Conservation (phyloP, 2,113 vertebrate species). For the Hypomesus transpacificus region DNA sequence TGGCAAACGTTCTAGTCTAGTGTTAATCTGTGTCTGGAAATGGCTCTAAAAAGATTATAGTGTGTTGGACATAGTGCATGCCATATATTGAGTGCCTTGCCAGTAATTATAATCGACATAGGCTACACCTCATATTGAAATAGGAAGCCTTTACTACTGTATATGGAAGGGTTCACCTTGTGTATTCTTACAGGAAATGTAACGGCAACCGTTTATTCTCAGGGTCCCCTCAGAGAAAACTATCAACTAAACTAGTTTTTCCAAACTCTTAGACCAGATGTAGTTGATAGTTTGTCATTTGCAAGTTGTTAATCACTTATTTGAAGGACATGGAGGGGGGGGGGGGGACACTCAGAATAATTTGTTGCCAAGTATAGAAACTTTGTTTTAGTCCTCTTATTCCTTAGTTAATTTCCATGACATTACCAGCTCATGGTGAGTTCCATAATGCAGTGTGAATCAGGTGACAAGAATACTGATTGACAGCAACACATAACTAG, state of each 20-base stretch:
- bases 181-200: neutral
- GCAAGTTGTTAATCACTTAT: too few species aligned
- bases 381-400: neutral
- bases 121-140: slow-evolving; percentile 22
- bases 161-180: slow-evolving; percentile 23
- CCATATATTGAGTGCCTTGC: slow-evolving; percentile 19
- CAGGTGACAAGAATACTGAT: neutral
- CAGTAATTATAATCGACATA: slow-evolving; percentile 12
- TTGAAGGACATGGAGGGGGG: too few species aligned
- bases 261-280: too few species aligned
- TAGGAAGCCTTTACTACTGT: slow-evolving; percentile 62
- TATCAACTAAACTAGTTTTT: too few species aligned
- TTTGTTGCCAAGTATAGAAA: neutral
- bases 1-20: too few species aligned
- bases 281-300: too few species aligned
- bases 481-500: too few species aligned
- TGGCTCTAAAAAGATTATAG: slow-evolving; percentile 20
- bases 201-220: neutral
- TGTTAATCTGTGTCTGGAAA: too few species aligned
- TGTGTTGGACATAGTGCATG: slow-evolving; percentile 28
- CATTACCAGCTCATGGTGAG: neutral
- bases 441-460: neutral
- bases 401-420: neutral
- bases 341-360: too few species aligned
- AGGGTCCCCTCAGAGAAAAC: too few species aligned